Percentiles rank a stretch among this genome's conserved stretches.
Evolutionary conservation across 2,888 invertebrate species (phyloP).

Genomic region (Xylophagus ater): DNA sequence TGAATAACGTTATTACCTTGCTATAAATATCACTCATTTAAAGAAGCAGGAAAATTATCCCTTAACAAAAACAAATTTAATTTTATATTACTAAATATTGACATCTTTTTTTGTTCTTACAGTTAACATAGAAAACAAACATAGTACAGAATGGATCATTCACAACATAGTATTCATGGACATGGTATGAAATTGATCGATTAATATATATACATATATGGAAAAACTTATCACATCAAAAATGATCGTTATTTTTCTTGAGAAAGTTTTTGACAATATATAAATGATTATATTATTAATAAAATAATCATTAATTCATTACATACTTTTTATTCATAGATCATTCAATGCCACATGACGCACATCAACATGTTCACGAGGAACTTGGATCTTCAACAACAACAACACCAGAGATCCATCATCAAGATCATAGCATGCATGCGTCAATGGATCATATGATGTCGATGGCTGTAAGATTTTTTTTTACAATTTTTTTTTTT

Average conservation of each 20-base stretch:
- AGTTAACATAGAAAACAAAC: not conserved
- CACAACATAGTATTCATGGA: constrained; percentile 29
- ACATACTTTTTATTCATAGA: constrained; percentile 2
- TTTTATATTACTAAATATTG: too few relatives aligned
- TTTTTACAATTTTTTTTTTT: not conserved
- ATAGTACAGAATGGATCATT: constrained; percentile 30
- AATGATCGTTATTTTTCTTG: not conserved
- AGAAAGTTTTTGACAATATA: not conserved
- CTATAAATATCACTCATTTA: too few relatives aligned
- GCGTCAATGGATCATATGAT: constrained; percentile 34
- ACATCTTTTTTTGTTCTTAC: not conserved
- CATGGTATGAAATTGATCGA: constrained; percentile 25
- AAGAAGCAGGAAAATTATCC: too few relatives aligned
- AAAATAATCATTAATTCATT: not conserved
- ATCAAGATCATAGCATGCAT: constrained; percentile 3
- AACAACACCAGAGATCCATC: constrained; percentile 2
- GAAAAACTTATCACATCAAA: constrained; percentile 8
- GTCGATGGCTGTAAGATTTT: constrained; percentile 35
- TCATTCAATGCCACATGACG: constrained; percentile 7
- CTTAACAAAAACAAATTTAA: too few relatives aligned
- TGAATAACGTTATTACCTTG: too few relatives aligned
- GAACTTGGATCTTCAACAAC: not conserved
- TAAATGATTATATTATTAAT: not conserved
- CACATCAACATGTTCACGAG: constrained; percentile 4
- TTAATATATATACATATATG: constrained; percentile 14